phyloP scores from a whole-genome alignment of 2,113 vertebrate species.

The Dermatemys mawii region DNA sequence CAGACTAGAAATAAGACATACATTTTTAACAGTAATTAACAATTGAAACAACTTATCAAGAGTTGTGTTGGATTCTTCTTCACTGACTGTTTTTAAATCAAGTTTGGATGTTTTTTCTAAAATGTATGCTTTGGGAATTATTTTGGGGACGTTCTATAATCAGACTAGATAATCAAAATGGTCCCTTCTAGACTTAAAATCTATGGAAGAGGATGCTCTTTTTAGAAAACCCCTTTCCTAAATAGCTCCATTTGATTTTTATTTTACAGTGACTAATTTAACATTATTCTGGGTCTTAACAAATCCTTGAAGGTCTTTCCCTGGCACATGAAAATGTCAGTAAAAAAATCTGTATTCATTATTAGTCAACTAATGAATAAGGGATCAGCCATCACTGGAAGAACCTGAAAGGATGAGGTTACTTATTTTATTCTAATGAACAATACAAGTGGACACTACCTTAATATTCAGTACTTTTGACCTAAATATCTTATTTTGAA shows the following conservation, averaged over 20 bases:
- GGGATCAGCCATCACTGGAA: constrained; percentile 5
- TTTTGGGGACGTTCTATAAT: neutral
- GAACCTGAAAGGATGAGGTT: constrained; percentile 38
- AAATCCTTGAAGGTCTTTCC: neutral
- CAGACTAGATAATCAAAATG: neutral
- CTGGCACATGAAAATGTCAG: neutral
- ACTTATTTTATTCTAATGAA: constrained; percentile 47
- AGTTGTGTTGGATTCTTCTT: no score
- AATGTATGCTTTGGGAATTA: no score
- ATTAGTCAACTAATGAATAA: constrained; percentile 55
- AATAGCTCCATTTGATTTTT: neutral
- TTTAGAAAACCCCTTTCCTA: neutral
- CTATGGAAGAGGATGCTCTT: constrained; percentile 14
- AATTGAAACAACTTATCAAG: no score
- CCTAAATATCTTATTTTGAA: constrained; percentile 14
- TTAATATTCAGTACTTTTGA: constrained; percentile 10
- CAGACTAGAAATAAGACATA: no score
- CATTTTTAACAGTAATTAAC: no score
- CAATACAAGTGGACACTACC: neutral
- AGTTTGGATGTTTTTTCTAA: no score
- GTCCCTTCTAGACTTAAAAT: neutral
- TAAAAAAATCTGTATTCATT: constrained; percentile 43
- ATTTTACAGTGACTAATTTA: constrained; percentile 25
- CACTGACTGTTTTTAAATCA: no score
- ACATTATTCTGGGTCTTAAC: constrained; percentile 17